phyloP scores from a whole-genome alignment of 2,113 vertebrate species.

The Amazona vittata region DNA sequence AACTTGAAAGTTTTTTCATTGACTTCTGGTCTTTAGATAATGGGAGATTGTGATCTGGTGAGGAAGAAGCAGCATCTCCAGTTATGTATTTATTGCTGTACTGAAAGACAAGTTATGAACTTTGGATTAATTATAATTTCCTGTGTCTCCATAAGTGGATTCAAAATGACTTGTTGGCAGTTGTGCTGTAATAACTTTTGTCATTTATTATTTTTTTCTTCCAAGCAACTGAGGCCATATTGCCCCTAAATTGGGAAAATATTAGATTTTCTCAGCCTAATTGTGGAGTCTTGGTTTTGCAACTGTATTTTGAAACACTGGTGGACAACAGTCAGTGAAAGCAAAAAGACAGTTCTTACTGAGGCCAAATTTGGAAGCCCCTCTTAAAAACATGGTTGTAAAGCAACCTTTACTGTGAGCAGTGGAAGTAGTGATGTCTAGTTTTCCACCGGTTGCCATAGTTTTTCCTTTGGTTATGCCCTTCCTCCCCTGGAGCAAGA shows the following conservation, averaged over 20 bases:
- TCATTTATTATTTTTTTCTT: conserved; percentile 8
- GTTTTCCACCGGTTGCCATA: background rate
- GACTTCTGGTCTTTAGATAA: background rate
- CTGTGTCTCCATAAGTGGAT: conserved; percentile 1
- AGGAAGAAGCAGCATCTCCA: background rate
- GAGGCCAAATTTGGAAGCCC: background rate
- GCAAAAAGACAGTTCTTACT: background rate
- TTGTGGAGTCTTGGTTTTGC: background rate
- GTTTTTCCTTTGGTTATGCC: background rate
- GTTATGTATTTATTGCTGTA: background rate
- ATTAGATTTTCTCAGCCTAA: conserved; percentile 36
- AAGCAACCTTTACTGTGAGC: background rate
- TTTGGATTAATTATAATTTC: conserved; percentile 23
- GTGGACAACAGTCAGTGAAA: background rate
- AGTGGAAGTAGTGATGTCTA: background rate
- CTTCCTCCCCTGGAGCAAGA: background rate
- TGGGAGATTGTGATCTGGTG: background rate
- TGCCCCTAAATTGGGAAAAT: conserved; percentile 28
- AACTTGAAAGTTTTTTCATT: background rate
- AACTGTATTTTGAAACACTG: background rate
- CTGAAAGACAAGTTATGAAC: background rate
- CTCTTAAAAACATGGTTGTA: background rate
- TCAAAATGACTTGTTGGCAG: background rate
- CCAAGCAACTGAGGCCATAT: background rate
- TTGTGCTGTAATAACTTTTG: background rate